These are phyloP conservation scores for Ptilodon capucinus DNA, from an alignment of 2,888 invertebrate species.

Conservation along the genomic window DNA sequence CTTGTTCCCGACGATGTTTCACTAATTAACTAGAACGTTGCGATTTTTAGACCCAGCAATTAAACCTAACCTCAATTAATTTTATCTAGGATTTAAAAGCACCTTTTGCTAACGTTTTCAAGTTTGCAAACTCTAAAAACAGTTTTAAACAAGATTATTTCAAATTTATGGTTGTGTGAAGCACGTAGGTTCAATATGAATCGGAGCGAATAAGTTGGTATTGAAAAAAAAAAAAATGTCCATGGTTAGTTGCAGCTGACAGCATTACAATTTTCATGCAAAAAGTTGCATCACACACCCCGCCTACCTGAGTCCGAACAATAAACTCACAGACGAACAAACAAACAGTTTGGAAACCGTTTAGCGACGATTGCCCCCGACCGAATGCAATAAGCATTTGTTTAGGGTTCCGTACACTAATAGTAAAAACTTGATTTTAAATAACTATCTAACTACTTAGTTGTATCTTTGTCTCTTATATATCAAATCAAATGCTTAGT, in stretches of 20 bases:
- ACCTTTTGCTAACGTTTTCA: no score
- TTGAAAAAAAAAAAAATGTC: background rate
- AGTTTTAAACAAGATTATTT: no score
- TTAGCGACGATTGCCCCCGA: slow-evolving; percentile 48
- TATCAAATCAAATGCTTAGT: no score
- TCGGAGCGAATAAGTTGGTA: no score
- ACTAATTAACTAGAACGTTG: slow-evolving; percentile 24
- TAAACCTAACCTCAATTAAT: background rate
- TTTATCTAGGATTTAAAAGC: background rate
- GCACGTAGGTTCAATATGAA: no score
- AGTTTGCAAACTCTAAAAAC: no score
- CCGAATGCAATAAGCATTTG: slow-evolving; percentile 32
- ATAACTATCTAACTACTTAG: no score
- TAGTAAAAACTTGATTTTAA: no score
- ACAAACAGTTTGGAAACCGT: slow-evolving; percentile 39
- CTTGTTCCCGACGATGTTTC: slow-evolving; percentile 27
- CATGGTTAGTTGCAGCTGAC: slow-evolving; percentile 6
- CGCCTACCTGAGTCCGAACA: slow-evolving; percentile 3
- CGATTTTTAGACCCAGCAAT: background rate
- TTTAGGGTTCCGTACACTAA: slow-evolving; percentile 1
- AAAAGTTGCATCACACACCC: slow-evolving; percentile 1
- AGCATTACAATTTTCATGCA: slow-evolving; percentile 5
- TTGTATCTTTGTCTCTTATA: no score
- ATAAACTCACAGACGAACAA: slow-evolving; percentile 38
- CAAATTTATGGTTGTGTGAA: no score